A percentile compares a stretch with the other conserved stretches of the same genome.
phyloP scores from a whole-genome alignment of 2,113 vertebrate genomes.

The Perca schrenkii region DNA sequence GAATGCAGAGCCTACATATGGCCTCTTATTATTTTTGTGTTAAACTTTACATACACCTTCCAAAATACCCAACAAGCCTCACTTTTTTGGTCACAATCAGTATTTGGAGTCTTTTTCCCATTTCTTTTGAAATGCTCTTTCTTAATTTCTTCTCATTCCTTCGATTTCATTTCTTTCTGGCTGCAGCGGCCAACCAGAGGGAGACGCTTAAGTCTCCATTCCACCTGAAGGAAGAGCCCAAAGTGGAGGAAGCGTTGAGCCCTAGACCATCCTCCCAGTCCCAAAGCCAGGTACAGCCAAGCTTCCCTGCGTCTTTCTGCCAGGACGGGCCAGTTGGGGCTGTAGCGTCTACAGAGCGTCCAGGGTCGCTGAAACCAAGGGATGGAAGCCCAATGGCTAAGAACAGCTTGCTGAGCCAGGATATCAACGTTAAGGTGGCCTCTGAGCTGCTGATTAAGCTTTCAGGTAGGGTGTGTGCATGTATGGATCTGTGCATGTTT shows the following conservation, averaged over 20 bases:
- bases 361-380: conserved; percentile 78
- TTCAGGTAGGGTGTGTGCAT: conserved; percentile 87
- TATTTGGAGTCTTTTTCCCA: background rate
- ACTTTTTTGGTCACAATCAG: background rate
- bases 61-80: background rate
- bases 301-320: conserved; percentile 84
- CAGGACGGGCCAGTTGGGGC: conserved; percentile 83
- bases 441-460: conserved; percentile 98
- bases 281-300: conserved; percentile 78
- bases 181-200: conserved; percentile 96
- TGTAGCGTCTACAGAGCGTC: conserved; percentile 56
- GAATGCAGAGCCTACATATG: background rate
- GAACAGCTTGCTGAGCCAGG: conserved; percentile 89
- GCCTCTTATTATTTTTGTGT: conserved; percentile 12
- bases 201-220: conserved; percentile 93
- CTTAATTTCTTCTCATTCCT: background rate
- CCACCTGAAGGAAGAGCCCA: conserved; percentile 95
- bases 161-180: conserved; percentile 32
- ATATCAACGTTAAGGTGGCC: conserved; percentile 95
- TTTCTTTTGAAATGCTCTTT: background rate
- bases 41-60: background rate
- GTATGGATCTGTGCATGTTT: conserved; percentile 4
- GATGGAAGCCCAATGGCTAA: conserved; percentile 88
- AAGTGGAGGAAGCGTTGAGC: conserved; percentile 87
- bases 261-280: conserved; percentile 79